Evolutionary conservation across 2,888 invertebrate genomes (phyloP).

Genomic region (Thera britannica): DNA sequence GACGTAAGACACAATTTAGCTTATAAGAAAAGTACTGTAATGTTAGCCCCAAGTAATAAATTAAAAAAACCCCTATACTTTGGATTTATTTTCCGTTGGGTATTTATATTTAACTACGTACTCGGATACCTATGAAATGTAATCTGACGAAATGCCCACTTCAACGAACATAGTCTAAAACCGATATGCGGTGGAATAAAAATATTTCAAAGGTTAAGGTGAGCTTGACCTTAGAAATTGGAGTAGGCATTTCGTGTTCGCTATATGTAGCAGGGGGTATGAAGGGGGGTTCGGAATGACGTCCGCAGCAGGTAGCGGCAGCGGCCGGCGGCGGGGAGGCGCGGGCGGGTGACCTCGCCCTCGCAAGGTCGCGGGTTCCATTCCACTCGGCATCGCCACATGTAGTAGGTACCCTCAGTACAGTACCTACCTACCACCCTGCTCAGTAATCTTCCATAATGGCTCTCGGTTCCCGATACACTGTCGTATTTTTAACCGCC

Average conservation of each 20-base stretch:
- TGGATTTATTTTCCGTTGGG: too few species aligned
- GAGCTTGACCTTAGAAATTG: slow-evolving; percentile 40
- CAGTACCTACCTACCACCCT: slow-evolving; percentile 29
- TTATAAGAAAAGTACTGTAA: too few species aligned
- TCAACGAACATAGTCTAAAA: slow-evolving; percentile 5
- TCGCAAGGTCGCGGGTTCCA: slow-evolving; percentile 76
- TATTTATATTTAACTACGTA: too few species aligned
- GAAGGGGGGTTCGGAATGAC: slow-evolving; percentile 59
- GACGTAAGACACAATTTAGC: too few species aligned
- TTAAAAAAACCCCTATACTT: too few species aligned
- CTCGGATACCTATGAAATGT: not conserved
- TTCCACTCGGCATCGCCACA: slow-evolving; percentile 70
- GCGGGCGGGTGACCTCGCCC: slow-evolving; percentile 73
- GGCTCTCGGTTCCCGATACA: slow-evolving; percentile 51
- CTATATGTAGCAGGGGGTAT: slow-evolving; percentile 29
- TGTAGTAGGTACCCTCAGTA: slow-evolving; percentile 55
- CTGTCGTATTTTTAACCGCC: slow-evolving; percentile 24
- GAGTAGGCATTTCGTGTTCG: slow-evolving; percentile 43
- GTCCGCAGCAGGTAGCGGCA: slow-evolving; percentile 69
- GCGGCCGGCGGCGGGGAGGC: slow-evolving; percentile 50
- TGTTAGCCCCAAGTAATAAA: too few species aligned
- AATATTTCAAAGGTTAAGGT: slow-evolving; percentile 33
- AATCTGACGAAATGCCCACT: not conserved
- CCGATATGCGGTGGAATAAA: slow-evolving; percentile 8
- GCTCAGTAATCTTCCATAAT: slow-evolving; percentile 69